Evolutionary conservation across 2,888 invertebrate genomes (phyloP).

Genomic region (Lepidocyrtoides sp.): DNA sequence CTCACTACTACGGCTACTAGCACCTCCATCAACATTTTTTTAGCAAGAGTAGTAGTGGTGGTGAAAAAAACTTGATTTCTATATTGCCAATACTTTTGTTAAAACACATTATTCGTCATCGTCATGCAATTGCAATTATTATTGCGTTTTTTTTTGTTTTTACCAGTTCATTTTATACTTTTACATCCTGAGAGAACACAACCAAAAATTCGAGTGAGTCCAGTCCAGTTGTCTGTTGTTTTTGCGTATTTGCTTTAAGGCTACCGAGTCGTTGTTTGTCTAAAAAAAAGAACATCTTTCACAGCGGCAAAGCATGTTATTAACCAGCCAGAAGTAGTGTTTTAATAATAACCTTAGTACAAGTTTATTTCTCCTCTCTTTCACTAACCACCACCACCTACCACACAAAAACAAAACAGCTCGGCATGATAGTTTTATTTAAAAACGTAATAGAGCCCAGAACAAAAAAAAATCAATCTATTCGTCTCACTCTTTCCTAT

Average conservation of each 20-base stretch:
- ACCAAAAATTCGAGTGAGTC: background rate
- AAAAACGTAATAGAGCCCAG: constrained; percentile 9
- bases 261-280: background rate
- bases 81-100: constrained; percentile 64
- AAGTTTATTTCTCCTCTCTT: background rate
- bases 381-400: background rate
- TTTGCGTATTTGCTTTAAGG: constrained; percentile 57
- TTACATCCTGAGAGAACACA: background rate
- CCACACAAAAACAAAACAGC: background rate
- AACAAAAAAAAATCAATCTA: constrained; percentile 33
- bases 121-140: constrained; percentile 64
- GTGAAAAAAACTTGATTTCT: constrained; percentile 70
- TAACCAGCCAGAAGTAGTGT: constrained; percentile 43
- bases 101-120: constrained; percentile 47
- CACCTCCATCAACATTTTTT: background rate
- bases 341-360: constrained; percentile 33
- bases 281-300: background rate
- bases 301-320: constrained; percentile 67
- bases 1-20: background rate
- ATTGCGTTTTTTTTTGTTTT: constrained; percentile 55
- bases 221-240: background rate
- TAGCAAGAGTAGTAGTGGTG: background rate
- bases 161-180: constrained; percentile 11
- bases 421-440: background rate
- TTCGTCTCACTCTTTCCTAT: constrained; percentile 4